phyloP scores from a whole-genome alignment of 2,113 vertebrate species.

The Thamnophis sirtalis region DNA sequence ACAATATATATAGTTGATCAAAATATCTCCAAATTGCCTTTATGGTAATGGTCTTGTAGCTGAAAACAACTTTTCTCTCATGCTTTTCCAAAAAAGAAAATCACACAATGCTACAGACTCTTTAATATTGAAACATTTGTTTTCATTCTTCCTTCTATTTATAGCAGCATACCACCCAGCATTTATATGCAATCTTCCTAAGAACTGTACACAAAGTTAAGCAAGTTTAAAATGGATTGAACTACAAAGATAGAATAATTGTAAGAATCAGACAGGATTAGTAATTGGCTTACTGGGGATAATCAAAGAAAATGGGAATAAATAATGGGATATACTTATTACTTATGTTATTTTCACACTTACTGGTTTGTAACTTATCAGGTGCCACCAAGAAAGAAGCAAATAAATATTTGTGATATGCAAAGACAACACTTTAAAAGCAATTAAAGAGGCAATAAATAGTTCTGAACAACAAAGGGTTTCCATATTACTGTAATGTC shows the following conservation, averaged over 20 bases:
- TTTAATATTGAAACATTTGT: background rate
- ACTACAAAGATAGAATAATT: background rate
- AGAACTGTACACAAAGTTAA: background rate
- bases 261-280: background rate
- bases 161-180: background rate
- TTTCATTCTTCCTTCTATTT: background rate
- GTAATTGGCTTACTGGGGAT: background rate
- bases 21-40: background rate
- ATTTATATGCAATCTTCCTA: background rate
- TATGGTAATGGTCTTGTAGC: background rate
- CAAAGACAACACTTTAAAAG: background rate
- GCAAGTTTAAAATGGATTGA: background rate
- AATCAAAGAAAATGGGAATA: background rate
- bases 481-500: background rate
- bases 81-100: background rate
- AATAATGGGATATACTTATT: background rate
- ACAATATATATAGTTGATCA: slow-evolving; percentile 19
- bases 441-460: background rate
- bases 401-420: background rate
- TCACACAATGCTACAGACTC: background rate
- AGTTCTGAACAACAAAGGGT: background rate
- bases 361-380: background rate
- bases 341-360: background rate
- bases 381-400: background rate
- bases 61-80: slow-evolving; percentile 26